Evolutionary conservation across 2,113 vertebrate species (phyloP).

Genomic region (Smithornis capensis): DNA sequence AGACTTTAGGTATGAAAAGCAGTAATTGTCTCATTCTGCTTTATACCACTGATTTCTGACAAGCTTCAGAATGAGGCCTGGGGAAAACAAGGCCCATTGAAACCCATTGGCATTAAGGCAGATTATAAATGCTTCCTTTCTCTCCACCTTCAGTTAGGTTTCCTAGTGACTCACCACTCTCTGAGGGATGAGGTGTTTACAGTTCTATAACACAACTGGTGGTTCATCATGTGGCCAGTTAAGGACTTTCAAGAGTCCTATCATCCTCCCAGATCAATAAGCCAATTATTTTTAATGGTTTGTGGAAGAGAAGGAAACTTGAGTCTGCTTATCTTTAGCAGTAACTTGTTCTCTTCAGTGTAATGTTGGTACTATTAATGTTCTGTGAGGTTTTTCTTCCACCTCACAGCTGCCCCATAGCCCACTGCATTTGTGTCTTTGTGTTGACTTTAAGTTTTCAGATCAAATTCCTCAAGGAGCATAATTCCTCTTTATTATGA

Average conservation of each 20-base stretch:
- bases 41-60: neutral
- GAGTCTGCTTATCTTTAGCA: neutral
- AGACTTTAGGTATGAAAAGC: neutral
- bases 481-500: neutral
- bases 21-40: neutral
- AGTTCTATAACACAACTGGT: neutral
- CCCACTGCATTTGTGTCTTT: neutral
- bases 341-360: neutral
- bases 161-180: constrained; percentile 44
- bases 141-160: neutral
- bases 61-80: neutral
- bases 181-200: constrained; percentile 59
- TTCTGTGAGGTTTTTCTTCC: neutral
- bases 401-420: neutral
- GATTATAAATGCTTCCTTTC: neutral
- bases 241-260: neutral
- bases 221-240: neutral
- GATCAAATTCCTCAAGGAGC: neutral
- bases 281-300: neutral
- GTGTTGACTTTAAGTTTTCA: neutral
- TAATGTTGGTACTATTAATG: neutral
- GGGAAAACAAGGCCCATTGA: neutral
- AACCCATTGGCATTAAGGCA: neutral
- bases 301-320: neutral
- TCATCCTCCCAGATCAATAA: neutral